phyloP scores from a whole-genome alignment of 2,888 invertebrate genomes.

The Branchipolynoe longqiensis region DNA sequence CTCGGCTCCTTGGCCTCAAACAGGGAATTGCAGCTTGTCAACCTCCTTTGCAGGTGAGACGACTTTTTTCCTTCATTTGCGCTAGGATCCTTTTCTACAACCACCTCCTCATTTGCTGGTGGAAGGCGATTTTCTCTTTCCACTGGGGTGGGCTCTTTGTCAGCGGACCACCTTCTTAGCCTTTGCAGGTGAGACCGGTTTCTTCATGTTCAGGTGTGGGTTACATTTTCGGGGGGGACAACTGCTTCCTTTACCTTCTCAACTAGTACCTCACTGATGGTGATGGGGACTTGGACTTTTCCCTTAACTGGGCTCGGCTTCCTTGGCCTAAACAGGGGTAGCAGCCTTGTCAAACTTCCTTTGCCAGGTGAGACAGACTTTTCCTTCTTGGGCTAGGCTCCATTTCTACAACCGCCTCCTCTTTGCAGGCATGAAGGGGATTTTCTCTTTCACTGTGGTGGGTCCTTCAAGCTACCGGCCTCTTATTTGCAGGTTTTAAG shows the following conservation, averaged over 20 bases:
- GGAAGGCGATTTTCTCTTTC: background rate
- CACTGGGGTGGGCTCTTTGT: constrained; percentile 28
- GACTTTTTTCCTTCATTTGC: background rate
- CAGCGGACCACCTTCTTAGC: background rate
- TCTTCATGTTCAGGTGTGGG: background rate
- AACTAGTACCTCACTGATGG: background rate
- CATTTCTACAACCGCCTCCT: constrained; percentile 26
- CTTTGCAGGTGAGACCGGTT: background rate
- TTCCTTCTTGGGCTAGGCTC: constrained; percentile 1
- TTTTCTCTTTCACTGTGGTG: constrained; percentile 27
- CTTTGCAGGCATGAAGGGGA: constrained; percentile 4
- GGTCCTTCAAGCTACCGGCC: background rate
- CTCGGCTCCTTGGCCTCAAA: background rate
- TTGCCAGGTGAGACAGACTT: constrained; percentile 1
- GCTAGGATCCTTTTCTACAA: constrained; percentile 47
- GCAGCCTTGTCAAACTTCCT: background rate
- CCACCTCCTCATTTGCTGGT: background rate
- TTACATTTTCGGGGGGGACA: background rate
- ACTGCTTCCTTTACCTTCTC: background rate
- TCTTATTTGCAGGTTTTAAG: constrained; percentile 1
- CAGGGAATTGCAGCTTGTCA: no score
- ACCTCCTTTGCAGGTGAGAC: background rate
- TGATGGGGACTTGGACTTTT: constrained; percentile 20
- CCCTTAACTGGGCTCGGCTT: constrained; percentile 32
- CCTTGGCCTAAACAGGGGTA: constrained; percentile 78